A percentile compares a stretch with the other conserved stretches of the same genome.
These are phyloP conservation scores for Chlorops oryzae DNA, from an alignment of 1,140 invertebrate species.

Conservation along the genomic window DNA sequence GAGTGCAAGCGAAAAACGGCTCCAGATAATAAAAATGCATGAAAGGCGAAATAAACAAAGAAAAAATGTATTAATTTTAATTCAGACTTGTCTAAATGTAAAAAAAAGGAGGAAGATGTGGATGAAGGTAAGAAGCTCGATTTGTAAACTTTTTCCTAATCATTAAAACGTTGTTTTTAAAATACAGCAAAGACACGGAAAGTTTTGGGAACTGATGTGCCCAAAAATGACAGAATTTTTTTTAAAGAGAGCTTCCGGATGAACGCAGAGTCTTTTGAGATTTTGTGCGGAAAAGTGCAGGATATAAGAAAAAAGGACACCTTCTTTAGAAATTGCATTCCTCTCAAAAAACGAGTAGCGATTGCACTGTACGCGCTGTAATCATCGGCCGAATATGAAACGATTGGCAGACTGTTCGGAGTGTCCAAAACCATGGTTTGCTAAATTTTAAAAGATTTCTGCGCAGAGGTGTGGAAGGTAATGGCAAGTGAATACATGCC, in stretches of 20 bases:
- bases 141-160: too few relatives aligned
- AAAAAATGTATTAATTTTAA: too few relatives aligned
- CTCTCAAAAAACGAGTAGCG: constrained; percentile 8
- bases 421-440: constrained; percentile 10
- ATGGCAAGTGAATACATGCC: background rate
- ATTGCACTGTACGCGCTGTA: constrained; percentile 7
- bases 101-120: too few relatives aligned
- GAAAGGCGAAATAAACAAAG: too few relatives aligned
- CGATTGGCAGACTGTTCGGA: constrained; percentile 12
- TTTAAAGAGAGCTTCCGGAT: constrained; percentile 11
- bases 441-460: constrained; percentile 2
- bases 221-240: background rate
- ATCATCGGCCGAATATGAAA: constrained; percentile 4
- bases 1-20: too few relatives aligned
- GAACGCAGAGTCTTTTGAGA: background rate
- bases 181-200: too few relatives aligned
- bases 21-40: too few relatives aligned
- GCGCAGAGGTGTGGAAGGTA: background rate
- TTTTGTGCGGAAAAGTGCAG: background rate
- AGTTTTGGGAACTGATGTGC: constrained; percentile 1
- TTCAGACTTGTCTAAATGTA: too few relatives aligned
- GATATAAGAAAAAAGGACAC: constrained; percentile 2
- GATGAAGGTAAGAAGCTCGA: too few relatives aligned
- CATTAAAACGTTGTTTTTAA: too few relatives aligned
- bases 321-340: background rate